Base-by-base conservation (phyloP, 1,140 invertebrate genomes). In the Pseudomyrmex pallidus region DNA sequence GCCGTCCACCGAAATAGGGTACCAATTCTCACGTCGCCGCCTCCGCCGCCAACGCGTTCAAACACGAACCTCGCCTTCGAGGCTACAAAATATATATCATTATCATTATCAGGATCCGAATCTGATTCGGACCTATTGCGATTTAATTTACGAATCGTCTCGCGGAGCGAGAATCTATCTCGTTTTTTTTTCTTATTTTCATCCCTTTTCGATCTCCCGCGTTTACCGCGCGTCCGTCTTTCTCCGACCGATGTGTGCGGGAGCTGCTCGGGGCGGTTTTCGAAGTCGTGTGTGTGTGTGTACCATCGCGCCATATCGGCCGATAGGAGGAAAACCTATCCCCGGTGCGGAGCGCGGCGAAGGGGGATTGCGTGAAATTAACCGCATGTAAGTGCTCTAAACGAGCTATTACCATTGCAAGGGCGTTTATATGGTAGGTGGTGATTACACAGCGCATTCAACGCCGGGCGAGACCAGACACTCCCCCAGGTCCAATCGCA, bases 351-450 rank as follows among this genome's bases (percentile, higher is more conserved):
- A 35, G 56, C 7, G 52, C 57, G 59, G 48, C 2, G 48, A 48
- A 48, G 61, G 8, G 57, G 44, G 50, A 67, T 35, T 61, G 61
- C 74, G 84, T 84, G 70, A 83, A 82, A 86, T 87, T 87, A 87
- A 87, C 85, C 67, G 84, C 85, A 86, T 83, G 85, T 84, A 61
- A 87, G 70, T 87, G 57, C 67, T 68, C 70, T 74, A 86, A 87
- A 87, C 85, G 77, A 87, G 77, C 85, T 66, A 87, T 87, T 87
- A 87, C 85, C 84, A 87, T 87, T 87, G 77, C 70, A 84, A 62
- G 70, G 52, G 50, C 77, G 68, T 87, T 87, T 87, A 87, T 77
- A 74, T 74, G 85, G 70, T 78, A 86, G 84, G 77, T 86, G 85
- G 84, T 86, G 83, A 87, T 87, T 87, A 87, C 85, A 82, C 70